Conservation (phyloP, 1,140 invertebrate genomes). For the Anastrepha ludens region DNA sequence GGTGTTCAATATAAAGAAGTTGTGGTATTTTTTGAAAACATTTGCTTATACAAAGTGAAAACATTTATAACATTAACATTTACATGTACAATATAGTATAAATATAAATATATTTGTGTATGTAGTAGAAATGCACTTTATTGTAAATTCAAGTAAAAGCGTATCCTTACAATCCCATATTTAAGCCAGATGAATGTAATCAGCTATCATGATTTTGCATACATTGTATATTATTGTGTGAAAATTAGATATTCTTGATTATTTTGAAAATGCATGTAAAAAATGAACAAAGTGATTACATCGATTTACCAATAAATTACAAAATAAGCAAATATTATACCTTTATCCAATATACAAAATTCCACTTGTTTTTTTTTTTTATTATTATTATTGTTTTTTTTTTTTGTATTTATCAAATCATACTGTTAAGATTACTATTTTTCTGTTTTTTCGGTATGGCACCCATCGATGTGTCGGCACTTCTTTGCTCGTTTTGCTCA, state of each 20-base stretch:
- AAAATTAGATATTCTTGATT: slow-evolving; percentile 44
- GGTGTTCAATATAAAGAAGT: slow-evolving; percentile 41
- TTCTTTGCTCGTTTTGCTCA: background rate
- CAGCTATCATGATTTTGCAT: slow-evolving; percentile 22
- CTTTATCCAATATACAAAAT: background rate
- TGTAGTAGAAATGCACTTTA: slow-evolving; percentile 26
- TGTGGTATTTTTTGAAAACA: slow-evolving; percentile 49
- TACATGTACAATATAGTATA: slow-evolving; percentile 7
- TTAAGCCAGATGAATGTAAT: slow-evolving; percentile 24
- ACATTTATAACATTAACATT: background rate
- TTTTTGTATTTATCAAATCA: background rate
- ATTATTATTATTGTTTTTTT: background rate
- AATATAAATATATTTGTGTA: slow-evolving; percentile 1
- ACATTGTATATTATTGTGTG: slow-evolving; percentile 52
- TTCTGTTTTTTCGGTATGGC: slow-evolving; percentile 58
- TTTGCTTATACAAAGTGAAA: slow-evolving; percentile 39
- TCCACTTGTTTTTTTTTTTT: no score
- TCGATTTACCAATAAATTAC: slow-evolving; percentile 53
- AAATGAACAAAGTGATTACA: slow-evolving; percentile 43
- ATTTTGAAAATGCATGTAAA: slow-evolving; percentile 51
- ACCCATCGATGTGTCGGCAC: slow-evolving; percentile 55
- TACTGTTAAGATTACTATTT: slow-evolving; percentile 21
- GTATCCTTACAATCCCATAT: slow-evolving; percentile 11
- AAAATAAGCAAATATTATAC: slow-evolving; percentile 35
- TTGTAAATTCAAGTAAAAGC: background rate